phyloP scores from a whole-genome alignment of 35 echinoderm and acorn worm genomes.

The Holothuria glaberrima region DNA sequence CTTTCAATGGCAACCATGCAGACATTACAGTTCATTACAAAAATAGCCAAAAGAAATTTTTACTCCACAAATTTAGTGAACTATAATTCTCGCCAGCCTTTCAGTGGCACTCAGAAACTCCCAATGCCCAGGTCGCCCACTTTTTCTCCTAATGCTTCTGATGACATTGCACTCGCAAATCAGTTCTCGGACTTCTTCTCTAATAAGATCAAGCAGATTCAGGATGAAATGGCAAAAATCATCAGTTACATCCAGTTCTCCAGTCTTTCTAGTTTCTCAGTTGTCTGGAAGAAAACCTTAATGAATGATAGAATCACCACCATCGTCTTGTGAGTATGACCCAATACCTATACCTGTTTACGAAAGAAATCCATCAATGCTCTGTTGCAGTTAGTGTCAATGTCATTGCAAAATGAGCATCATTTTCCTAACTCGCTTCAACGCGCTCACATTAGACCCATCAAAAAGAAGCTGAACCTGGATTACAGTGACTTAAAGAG shows the following conservation, averaged over 20 bases:
- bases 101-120: background rate
- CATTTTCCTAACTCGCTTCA: background rate
- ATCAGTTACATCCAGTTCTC: too few relatives aligned
- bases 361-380: too few relatives aligned
- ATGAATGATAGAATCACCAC: too few relatives aligned
- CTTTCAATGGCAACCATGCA: too few relatives aligned
- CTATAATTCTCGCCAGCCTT: too few relatives aligned
- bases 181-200: background rate
- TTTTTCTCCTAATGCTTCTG: constrained; percentile 1
- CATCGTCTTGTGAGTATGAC: too few relatives aligned
- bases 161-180: background rate
- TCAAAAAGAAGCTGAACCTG: background rate
- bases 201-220: constrained; percentile 2
- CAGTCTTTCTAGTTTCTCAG: too few relatives aligned
- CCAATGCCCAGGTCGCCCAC: background rate
- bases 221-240: background rate
- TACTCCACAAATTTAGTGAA: background rate
- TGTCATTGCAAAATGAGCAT: too few relatives aligned
- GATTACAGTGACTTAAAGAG: background rate
- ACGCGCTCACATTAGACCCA: background rate
- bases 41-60: background rate
- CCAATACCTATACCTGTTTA: too few relatives aligned
- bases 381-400: too few relatives aligned
- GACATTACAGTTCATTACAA: too few relatives aligned
- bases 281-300: too few relatives aligned